These are phyloP conservation scores for Bos javanicus DNA, from an alignment of 2,113 vertebrate genomes.

Conservation along the genomic window DNA sequence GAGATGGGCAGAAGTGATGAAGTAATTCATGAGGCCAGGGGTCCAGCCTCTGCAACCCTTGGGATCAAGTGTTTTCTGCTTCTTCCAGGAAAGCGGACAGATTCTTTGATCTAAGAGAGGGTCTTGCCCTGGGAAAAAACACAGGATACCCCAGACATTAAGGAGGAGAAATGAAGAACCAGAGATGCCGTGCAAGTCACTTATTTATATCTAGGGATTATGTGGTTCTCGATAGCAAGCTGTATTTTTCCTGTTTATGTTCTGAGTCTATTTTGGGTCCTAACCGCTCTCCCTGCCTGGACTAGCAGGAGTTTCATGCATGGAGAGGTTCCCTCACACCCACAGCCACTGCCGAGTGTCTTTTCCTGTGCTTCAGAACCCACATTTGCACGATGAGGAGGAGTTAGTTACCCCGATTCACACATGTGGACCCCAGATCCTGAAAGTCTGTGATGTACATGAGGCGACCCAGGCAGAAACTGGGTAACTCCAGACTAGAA, in stretches of 20 bases:
- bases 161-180: neutral
- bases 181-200: neutral
- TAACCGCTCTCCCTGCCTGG: fast-evolving
- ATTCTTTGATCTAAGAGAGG: neutral
- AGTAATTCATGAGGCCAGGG: neutral
- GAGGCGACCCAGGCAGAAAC: neutral
- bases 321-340: no score
- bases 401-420: neutral
- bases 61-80: neutral
- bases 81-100: neutral
- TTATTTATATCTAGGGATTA: neutral
- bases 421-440: neutral
- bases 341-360: fast-evolving
- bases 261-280: neutral
- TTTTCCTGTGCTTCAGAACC: neutral
- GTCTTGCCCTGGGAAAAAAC: neutral
- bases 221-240: fast-evolving
- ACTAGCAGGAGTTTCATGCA: fast-evolving
- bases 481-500: neutral
- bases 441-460: neutral
- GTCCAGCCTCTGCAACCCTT: fast-evolving
- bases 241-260: neutral
- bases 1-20: neutral
- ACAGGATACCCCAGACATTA: neutral
- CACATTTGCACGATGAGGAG: fast-evolving